Base-by-base conservation (phyloP, 2,113 vertebrate species). In the Oncorhynchus keta region DNA sequence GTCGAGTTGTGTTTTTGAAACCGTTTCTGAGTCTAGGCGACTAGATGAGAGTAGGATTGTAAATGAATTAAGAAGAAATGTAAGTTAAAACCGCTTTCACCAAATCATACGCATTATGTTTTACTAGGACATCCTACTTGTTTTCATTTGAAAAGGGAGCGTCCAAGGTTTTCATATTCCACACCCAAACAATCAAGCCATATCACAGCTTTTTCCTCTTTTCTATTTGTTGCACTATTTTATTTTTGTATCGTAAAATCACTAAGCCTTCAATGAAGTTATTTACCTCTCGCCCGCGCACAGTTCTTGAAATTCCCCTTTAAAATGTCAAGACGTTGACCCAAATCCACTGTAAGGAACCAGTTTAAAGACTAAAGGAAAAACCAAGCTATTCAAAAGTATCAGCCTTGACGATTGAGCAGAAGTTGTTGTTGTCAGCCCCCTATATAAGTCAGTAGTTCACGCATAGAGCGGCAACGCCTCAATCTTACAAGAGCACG, bases 231-330 rank as follows among this genome's bases (percentile, higher is more conserved):
- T 35, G 32, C 39, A 59, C 48, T 67, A 3, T 32, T 59, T 61
- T 57, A 2, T 11, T 11, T 9, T 28, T 55, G n/a, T 18, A 55
- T 59, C 26, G 1, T 71, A 13, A 73, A 71, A 73, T 71, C 55
- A 72, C 48, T 3, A 59, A 59, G 74, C 45, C 66, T 66, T 72
- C 28, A 55, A 77, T 68, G 30, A 55, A 35, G 5, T 68, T 45
- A 22, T 2, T 67, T 28, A 28, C 57, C 32, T 22, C 59, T 6
- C 28, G 28, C 28, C 2, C n/a, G n/a, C 4, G 0, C 59, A 62
- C 59, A 62, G 11, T 62, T 22, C 7, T 8, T 62, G 59, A 5
- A 24, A 62, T 24, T 22, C 26, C 30, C 35, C 8, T 32, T 2
- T 32, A 18, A 59, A 59, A 7, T 35, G 35, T 35, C 35, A 72